Percentiles rank a stretch among this genome's conserved stretches.
These are phyloP conservation scores for Felis catus DNA, from an alignment of 2,113 vertebrate species.

Conservation along the genomic window DNA sequence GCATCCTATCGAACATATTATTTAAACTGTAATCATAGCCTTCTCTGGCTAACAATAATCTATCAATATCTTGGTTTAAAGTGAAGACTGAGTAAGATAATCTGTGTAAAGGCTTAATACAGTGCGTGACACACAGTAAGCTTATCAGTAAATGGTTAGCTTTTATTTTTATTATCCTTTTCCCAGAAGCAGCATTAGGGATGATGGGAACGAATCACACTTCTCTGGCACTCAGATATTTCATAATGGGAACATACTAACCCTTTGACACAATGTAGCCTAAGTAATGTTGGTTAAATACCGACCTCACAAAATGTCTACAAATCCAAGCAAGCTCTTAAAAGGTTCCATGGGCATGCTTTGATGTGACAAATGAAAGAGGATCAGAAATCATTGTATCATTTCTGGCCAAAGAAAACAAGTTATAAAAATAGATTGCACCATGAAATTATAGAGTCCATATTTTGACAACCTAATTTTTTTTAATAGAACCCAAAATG, in stretches of 20 bases:
- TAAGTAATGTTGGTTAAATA: not conserved
- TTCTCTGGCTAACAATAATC: not conserved
- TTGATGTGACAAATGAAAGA: constrained; percentile 28
- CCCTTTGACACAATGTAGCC: not conserved
- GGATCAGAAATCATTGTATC: not conserved
- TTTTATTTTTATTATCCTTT: constrained; percentile 15
- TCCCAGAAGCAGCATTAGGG: not conserved
- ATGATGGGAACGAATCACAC: not conserved
- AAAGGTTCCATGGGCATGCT: not conserved
- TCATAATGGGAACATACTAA: not conserved
- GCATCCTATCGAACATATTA: not conserved
- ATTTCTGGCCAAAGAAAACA: constrained; percentile 48
- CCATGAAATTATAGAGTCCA: not conserved
- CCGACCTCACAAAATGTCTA: not conserved
- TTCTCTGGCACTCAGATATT: not conserved
- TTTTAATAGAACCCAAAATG: constrained; percentile 15
- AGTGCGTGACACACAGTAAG: not conserved
- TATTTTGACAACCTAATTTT: constrained; percentile 22
- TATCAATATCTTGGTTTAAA: not conserved
- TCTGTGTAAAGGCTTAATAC: not conserved
- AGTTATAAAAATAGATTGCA: constrained; percentile 20
- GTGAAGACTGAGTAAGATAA: not conserved
- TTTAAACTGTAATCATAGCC: not conserved
- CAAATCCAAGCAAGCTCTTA: constrained; percentile 15
- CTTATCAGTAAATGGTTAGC: not conserved